phyloP scores from a whole-genome alignment of 1,140 invertebrate species.

The Littorina saxatilis region DNA sequence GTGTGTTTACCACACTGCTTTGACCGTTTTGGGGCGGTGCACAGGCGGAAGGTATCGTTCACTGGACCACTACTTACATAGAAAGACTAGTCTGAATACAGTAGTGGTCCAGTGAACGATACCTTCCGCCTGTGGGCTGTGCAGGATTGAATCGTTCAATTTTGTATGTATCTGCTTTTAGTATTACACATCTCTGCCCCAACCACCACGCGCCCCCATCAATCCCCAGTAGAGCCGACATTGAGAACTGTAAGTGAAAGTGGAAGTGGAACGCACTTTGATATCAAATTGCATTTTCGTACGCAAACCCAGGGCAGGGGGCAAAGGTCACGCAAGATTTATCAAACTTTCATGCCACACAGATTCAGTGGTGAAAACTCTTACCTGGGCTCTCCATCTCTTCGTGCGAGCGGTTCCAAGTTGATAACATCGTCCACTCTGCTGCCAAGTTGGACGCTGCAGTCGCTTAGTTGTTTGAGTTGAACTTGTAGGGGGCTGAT shows the following conservation, averaged over 20 bases:
- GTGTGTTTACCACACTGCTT: no score
- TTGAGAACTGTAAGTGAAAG: background rate
- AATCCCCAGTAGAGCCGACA: background rate
- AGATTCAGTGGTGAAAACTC: background rate
- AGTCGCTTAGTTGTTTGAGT: background rate
- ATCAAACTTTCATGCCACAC: background rate
- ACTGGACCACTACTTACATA: no score
- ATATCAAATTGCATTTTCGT: background rate
- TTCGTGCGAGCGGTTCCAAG: constrained; percentile 38
- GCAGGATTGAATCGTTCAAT: no score
- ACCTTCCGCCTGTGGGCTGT: no score
- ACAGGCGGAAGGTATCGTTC: no score
- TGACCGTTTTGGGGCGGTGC: no score
- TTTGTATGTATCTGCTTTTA: no score
- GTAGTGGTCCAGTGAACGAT: no score
- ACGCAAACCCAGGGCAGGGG: background rate
- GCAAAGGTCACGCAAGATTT: background rate
- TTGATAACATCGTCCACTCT: constrained; percentile 38
- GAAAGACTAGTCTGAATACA: no score
- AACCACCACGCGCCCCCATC: background rate
- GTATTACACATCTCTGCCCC: no score
- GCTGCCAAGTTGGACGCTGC: constrained; percentile 8
- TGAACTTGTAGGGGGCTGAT: background rate
- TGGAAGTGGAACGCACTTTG: background rate
- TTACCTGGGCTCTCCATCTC: constrained; percentile 43